Base-by-base conservation (phyloP, 2,113 vertebrate species). In the Onychostoma macrolepis region DNA sequence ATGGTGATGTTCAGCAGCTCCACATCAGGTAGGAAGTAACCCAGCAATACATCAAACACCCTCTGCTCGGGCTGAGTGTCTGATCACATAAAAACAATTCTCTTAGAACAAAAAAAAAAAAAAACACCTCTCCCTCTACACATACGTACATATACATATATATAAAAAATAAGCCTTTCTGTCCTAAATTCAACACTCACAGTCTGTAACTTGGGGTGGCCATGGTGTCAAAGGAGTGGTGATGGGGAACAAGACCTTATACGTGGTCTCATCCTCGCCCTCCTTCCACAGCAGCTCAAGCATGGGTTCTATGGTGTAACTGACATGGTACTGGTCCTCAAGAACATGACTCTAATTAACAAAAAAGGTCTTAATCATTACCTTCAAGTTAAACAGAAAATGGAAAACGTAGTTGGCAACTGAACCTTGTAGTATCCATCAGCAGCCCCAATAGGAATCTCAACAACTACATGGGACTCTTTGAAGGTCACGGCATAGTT, bases 371-470 rank as follows among this genome's bases (percentile, higher is more conserved):
- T n/a, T 72, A 30, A 3, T 50, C 15, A 43, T 12, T 26, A 6
- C 17, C 17, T 17, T 63, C 7, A 81, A 28, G 36, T 30, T 33
- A 33, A 33, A 79, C 0, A 1, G 15, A 74, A 24, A 15, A 15
- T 8, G 9, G 6, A 8, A 24, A 41, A 58, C 5, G 9, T 67
- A 24, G 1, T 38, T 28, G 12, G 26, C 56, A 75, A 71, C 43
- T 92, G 11, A 28, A 96, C 96, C 96, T 97, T 97, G 83, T 94
- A 97, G 89, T 93, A 94, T 5, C 96, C 96, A 86, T 96, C 95
- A 61, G 94, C 86, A n/a, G 95, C 92, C 45, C 96, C 96, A 79
- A 96, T 83, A 28, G 96, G 96, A 85, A 97, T 91, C 89, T 93
- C 95, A 19, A 95, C 4, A 24, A 88, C 75, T 61, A 96, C 87